phyloP scores from a whole-genome alignment of 2,797 vertebrate genomes.

The Syngnathus acus region DNA sequence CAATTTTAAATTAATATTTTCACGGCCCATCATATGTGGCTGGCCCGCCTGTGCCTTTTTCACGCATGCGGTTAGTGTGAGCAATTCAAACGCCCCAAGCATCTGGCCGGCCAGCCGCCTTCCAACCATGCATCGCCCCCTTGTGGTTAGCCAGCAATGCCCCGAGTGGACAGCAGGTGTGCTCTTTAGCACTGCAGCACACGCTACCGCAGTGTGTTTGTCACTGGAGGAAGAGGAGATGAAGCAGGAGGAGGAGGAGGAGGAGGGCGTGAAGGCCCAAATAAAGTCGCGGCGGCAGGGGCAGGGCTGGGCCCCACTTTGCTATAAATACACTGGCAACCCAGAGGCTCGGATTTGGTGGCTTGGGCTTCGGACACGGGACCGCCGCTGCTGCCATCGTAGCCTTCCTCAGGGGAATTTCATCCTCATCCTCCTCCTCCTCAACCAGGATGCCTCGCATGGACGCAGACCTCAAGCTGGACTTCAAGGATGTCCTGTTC shows the following conservation, averaged over 20 bases:
- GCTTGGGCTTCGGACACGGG: slow-evolving; percentile 57
- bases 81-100: too few relatives aligned
- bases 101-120: too few relatives aligned
- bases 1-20: too few relatives aligned
- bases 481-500: slow-evolving; percentile 97
- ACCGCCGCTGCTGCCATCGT: slow-evolving; percentile 19
- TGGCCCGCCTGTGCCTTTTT: too few relatives aligned
- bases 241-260: slow-evolving; percentile 21
- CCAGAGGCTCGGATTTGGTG: slow-evolving; percentile 76
- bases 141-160: slow-evolving; percentile 33
- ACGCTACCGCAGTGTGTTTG: slow-evolving; percentile 52
- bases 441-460: slow-evolving; percentile 81
- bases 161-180: slow-evolving; percentile 56
- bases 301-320: slow-evolving; percentile 47
- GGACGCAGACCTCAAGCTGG: slow-evolving; percentile 91
- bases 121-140: not conserved
- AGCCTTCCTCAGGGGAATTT: slow-evolving; percentile 51
- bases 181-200: slow-evolving; percentile 62
- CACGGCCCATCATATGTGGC: too few relatives aligned
- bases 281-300: slow-evolving; percentile 79
- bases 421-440: slow-evolving; percentile 42
- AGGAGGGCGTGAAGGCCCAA: slow-evolving; percentile 65
- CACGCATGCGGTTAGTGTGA: too few relatives aligned
- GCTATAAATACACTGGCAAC: slow-evolving; percentile 79
- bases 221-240: slow-evolving; percentile 27